Evolutionary conservation across 2,113 vertebrate genomes (phyloP).

Genomic region (Mirza zaza): DNA sequence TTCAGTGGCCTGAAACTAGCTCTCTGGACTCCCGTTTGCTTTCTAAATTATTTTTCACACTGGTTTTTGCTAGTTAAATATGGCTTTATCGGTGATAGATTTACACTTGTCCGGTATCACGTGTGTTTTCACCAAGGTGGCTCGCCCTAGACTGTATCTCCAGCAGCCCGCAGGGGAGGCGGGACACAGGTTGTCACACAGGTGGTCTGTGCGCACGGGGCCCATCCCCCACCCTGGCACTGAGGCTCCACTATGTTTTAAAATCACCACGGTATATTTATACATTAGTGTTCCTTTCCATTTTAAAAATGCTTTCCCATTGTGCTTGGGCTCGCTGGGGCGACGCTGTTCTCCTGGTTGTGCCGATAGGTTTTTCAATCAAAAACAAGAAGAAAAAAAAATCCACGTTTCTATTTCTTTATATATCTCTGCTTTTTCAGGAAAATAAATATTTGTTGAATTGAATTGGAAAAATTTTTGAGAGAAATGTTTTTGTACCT

Average conservation of each 20-base stretch:
- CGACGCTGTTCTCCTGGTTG: slow-evolving; percentile 59
- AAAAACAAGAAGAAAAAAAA: slow-evolving; percentile 64
- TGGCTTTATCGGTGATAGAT: neutral
- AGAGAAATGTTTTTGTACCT: slow-evolving; percentile 74
- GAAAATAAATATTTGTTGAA: slow-evolving; percentile 77
- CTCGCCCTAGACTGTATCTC: neutral
- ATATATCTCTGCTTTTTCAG: slow-evolving; percentile 66
- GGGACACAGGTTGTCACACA: neutral
- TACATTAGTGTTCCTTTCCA: slow-evolving; percentile 70
- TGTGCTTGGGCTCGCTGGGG: slow-evolving; percentile 64
- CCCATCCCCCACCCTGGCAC: neutral
- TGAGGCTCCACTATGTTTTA: neutral
- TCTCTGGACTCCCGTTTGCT: neutral
- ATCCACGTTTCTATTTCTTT: slow-evolving; percentile 73
- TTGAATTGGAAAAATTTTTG: slow-evolving; percentile 71
- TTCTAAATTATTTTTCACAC: neutral
- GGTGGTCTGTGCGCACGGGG: neutral
- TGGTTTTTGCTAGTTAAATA: neutral
- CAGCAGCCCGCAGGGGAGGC: neutral
- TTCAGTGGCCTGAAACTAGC: neutral
- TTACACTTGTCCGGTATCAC: neutral
- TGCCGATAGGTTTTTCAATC: slow-evolving; percentile 75
- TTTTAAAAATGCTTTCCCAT: slow-evolving; percentile 71
- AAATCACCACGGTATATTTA: slow-evolving; percentile 64
- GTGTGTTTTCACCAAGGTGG: neutral